Conservation (phyloP, 2,113 vertebrate genomes). For the Recurvirostra avosetta region DNA sequence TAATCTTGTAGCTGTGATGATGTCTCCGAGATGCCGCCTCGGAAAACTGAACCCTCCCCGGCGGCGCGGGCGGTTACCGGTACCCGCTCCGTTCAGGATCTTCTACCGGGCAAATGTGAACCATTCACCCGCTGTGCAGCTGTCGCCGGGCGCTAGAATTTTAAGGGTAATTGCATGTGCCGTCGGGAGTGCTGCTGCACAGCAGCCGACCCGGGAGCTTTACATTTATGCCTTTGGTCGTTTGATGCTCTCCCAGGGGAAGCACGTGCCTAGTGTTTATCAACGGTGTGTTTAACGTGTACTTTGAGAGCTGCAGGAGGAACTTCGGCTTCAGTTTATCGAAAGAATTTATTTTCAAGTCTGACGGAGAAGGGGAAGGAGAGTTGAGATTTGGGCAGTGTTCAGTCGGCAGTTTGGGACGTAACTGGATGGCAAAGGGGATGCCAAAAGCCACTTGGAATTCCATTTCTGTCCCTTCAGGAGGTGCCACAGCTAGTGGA, state of each 20-base stretch:
- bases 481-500: neutral
- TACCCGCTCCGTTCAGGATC: rapidly evolving
- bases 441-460: neutral
- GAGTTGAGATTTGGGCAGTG: neutral
- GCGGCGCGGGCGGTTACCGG: rapidly evolving
- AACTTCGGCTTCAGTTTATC: neutral
- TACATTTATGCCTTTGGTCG: rapidly evolving
- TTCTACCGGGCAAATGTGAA: rapidly evolving
- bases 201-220: rapidly evolving
- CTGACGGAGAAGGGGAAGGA: neutral
- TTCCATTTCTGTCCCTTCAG: rapidly evolving
- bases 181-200: rapidly evolving
- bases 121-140: rapidly evolving
- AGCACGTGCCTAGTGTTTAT: rapidly evolving
- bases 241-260: rapidly evolving
- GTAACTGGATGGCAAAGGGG: neutral
- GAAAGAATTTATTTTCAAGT: rapidly evolving
- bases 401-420: neutral
- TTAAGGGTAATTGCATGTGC: rapidly evolving
- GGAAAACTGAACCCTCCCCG: neutral
- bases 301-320: neutral
- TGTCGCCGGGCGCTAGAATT: rapidly evolving
- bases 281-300: neutral
- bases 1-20: neutral
- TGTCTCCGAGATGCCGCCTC: neutral